phyloP scores from a whole-genome alignment of 2,888 invertebrate genomes.

The Zygaena filipendulae region DNA sequence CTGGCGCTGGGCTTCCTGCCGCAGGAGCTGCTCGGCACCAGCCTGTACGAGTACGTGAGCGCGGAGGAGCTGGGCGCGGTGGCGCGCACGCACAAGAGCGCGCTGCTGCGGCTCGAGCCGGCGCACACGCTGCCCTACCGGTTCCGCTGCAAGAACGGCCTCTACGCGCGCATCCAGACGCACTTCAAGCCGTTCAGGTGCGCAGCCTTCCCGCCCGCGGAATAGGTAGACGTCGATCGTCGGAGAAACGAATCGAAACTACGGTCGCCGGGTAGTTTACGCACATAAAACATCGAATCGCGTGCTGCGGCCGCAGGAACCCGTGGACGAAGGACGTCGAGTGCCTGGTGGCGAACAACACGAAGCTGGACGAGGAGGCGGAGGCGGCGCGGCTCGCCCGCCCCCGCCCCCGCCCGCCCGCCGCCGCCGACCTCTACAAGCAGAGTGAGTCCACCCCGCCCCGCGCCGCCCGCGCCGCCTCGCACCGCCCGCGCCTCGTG shows the following conservation, averaged over 20 bases:
- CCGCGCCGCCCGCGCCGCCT: too few species aligned
- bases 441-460: constrained; percentile 31
- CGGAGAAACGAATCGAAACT: too few species aligned
- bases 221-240: too few species aligned
- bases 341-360: constrained; percentile 89
- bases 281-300: too few species aligned
- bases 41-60: constrained; percentile 92
- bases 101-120: constrained; percentile 72
- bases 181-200: constrained; percentile 87
- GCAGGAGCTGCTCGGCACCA: constrained; percentile 91
- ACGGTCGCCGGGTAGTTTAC: too few species aligned
- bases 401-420: constrained; percentile 14
- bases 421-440: constrained; percentile 26
- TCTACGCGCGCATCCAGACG: constrained; percentile 79
- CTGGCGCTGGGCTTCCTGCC: constrained; percentile 90
- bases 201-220: background rate
- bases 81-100: constrained; percentile 86
- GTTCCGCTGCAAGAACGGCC: constrained; percentile 83
- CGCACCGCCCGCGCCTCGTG: too few species aligned
- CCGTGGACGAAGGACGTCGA: constrained; percentile 97
- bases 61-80: constrained; percentile 82
- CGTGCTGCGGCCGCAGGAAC: constrained; percentile 60
- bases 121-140: constrained; percentile 78
- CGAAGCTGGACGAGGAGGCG: constrained; percentile 58
- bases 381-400: constrained; percentile 20